These are phyloP conservation scores for Cyrtonyx montezumae DNA, from an alignment of 2,113 vertebrate species.

Conservation along the genomic window DNA sequence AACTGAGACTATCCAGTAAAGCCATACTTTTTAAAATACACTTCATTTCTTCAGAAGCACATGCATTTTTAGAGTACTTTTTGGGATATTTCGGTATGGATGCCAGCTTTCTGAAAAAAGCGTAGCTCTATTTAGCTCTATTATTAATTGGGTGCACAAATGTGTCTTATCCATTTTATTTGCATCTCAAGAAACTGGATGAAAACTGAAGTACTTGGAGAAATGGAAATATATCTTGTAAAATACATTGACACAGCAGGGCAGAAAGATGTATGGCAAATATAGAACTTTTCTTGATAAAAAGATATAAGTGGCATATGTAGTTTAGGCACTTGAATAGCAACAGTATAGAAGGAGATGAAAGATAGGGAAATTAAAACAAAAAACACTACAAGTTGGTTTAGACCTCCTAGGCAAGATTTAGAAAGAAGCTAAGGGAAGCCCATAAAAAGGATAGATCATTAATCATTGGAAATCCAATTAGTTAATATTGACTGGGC, in stretches of 20 bases:
- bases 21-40: background rate
- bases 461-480: slow-evolving; percentile 78
- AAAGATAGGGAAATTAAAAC: slow-evolving; percentile 78
- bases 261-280: slow-evolving; percentile 63
- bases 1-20: background rate
- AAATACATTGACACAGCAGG: slow-evolving; percentile 40
- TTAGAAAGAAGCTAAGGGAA: slow-evolving; percentile 72
- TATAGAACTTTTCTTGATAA: slow-evolving; percentile 60
- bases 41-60: background rate
- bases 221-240: slow-evolving; percentile 55
- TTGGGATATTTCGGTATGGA: background rate
- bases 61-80: background rate
- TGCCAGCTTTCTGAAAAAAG: background rate
- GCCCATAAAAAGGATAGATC: slow-evolving; percentile 52
- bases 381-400: slow-evolving; percentile 66
- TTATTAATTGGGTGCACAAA: background rate
- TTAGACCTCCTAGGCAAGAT: slow-evolving; percentile 45
- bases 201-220: slow-evolving; percentile 13
- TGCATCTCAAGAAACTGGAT: slow-evolving; percentile 23
- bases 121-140: background rate
- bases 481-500: slow-evolving; percentile 74
- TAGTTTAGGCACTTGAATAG: slow-evolving; percentile 49
- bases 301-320: slow-evolving; percentile 77
- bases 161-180: background rate
- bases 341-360: slow-evolving; percentile 71